phyloP scores from a whole-genome alignment of 2,113 vertebrate species.

The Megaptera novaeangliae region DNA sequence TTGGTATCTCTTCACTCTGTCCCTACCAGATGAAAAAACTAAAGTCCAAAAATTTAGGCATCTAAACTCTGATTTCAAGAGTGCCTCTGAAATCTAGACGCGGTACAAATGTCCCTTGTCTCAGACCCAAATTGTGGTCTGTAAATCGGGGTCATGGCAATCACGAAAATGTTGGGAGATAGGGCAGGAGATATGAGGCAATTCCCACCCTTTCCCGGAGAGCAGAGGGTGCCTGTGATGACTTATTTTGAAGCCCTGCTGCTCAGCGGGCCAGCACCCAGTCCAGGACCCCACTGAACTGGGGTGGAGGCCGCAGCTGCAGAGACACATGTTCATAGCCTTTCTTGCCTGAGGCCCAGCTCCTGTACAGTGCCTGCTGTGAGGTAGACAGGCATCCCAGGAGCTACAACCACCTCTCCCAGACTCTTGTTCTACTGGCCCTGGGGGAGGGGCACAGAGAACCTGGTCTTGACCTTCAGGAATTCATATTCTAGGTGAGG shows the following conservation, averaged over 20 bases:
- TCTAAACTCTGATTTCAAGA: neutral
- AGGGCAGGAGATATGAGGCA: neutral
- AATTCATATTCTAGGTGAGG: neutral
- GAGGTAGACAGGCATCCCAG: neutral
- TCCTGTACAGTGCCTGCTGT: fast-evolving
- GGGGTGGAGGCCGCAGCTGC: neutral
- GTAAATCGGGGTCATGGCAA: neutral
- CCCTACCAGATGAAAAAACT: neutral
- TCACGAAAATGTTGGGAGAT: fast-evolving
- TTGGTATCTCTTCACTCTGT: neutral
- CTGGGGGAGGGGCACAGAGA: too few relatives aligned
- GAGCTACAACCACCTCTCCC: neutral
- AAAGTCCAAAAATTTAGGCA: neutral
- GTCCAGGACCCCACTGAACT: neutral
- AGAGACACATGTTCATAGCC: neutral
- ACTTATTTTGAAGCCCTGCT: neutral
- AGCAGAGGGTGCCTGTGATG: neutral
- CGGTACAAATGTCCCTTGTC: neutral
- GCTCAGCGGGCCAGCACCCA: fast-evolving
- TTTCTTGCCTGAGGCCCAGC: neutral
- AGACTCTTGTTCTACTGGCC: neutral
- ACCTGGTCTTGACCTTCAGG: neutral
- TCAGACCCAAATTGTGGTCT: neutral
- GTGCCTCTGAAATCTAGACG: neutral
- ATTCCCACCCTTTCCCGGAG: too few relatives aligned